phyloP scores from a whole-genome alignment of 2,113 vertebrate genomes.

The Oreotragus oreotragus region DNA sequence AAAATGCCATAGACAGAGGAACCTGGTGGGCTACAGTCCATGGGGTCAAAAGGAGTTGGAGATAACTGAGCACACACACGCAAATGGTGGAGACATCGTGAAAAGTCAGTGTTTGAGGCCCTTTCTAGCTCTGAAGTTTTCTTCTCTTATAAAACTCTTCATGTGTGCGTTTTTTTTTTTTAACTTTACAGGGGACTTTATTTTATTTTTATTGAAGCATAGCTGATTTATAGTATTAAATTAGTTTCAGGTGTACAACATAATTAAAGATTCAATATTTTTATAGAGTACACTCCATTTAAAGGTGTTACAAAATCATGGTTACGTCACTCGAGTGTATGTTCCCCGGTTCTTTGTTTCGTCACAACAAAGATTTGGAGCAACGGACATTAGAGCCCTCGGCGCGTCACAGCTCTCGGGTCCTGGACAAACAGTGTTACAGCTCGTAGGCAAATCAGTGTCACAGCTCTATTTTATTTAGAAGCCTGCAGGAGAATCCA shows the following conservation, averaged over 20 bases:
- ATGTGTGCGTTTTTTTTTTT: background rate
- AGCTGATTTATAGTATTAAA: background rate
- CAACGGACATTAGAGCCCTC: too few relatives aligned
- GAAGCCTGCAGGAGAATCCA: too few relatives aligned
- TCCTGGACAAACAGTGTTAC: too few relatives aligned
- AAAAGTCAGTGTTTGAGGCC: background rate
- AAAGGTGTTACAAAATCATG: background rate
- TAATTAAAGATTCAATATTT: background rate
- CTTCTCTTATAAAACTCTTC: background rate
- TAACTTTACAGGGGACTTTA: background rate
- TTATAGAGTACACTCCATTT: background rate
- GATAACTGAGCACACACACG: background rate
- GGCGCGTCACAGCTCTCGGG: too few relatives aligned
- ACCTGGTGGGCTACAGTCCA: background rate
- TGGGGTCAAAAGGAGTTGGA: background rate
- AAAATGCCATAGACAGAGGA: background rate
- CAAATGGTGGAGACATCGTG: background rate
- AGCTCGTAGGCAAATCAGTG: too few relatives aligned
- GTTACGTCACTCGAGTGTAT: background rate
- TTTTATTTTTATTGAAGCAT: background rate
- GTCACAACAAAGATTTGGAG: too few relatives aligned
- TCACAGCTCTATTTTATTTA: too few relatives aligned
- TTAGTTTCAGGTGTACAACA: background rate
- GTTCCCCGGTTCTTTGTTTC: too few relatives aligned
- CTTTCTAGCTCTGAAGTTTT: background rate